Evolutionary conservation across 1,140 invertebrate species (phyloP), one percentile per base, ranked within the genome.

Genomic region (Trinorchestia longiramus): DNA sequence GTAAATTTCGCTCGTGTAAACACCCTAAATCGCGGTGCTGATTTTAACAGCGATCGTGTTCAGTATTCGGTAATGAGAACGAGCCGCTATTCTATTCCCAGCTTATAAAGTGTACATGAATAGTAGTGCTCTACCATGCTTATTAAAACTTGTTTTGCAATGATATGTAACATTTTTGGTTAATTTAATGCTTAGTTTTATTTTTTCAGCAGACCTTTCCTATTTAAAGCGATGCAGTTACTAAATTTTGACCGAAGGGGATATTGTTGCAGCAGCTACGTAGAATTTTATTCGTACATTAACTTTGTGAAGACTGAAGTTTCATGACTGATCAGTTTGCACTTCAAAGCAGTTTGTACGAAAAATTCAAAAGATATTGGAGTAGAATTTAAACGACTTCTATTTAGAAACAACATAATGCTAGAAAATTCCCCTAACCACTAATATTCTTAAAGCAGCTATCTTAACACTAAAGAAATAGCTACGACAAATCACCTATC

Each of bases 1-100:
- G 92, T 94, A 94, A 94, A 94, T 94, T 45, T 94, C 17, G 44
- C 44, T n/a, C 41, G 92, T 23, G 44, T 94, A 94, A 94, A 94
- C 92, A 94, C 92, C 17, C 44, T 43, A 43, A 94, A 94, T 94
- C 92, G 43, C 17, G 6, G 41, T 43, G 92, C 92, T 94, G 92
- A 94, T 94, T 94, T 45, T 47, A 94, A 94, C 92, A 8, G 92
- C 43, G 92, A 94, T 44, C 92, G 3, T 42, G 43, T 90, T 90
- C 41, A 41, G 88, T 77, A 23, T 77, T 77, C 62, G 15, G 62
- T 77, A 77, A 77, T 77, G 62, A 77, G 62, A 77, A 77, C 36
- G 62, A 77, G 62, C 62, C 62, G 62, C 62, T 77, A 77, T 77
- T 11, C 28, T 77, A 36, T 36, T 77, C 11, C 62, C 1, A 77